These are phyloP conservation scores for Corbicula japonica DNA, from an alignment of 2,888 invertebrate genomes.

Conservation along the genomic window DNA sequence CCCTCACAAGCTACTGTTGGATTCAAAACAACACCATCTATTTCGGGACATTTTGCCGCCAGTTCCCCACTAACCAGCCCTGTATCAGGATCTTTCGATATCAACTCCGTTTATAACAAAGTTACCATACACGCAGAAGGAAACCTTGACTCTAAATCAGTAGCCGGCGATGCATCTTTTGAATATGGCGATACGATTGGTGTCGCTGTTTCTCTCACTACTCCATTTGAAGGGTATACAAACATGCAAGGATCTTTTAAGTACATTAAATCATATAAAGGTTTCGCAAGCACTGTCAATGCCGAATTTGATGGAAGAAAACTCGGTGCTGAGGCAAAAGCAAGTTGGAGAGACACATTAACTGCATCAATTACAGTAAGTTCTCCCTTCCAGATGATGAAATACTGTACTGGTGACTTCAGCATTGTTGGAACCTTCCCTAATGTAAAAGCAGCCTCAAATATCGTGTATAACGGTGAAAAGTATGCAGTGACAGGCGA, in stretches of 20 bases:
- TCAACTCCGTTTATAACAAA: neutral
- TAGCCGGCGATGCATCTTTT: slow-evolving; percentile 3
- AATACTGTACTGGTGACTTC: slow-evolving; percentile 3
- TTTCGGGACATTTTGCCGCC: slow-evolving; percentile 6
- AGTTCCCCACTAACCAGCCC: slow-evolving; percentile 10
- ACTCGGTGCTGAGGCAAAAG: neutral
- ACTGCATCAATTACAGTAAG: neutral
- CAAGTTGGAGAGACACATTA: slow-evolving; percentile 12
- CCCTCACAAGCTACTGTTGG: slow-evolving; percentile 16
- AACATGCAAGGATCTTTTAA: slow-evolving; percentile 8
- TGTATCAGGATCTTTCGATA: slow-evolving; percentile 17
- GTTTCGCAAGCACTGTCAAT: neutral
- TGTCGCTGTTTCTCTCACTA: slow-evolving; percentile 3
- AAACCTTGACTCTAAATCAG: neutral
- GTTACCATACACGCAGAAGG: slow-evolving; percentile 7
- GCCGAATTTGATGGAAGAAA: neutral
- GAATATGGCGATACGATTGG: slow-evolving; percentile 9
- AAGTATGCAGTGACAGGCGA: slow-evolving; percentile 19
- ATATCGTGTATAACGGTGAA: neutral
- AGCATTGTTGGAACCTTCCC: slow-evolving; percentile 9
- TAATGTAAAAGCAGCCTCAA: slow-evolving; percentile 13
- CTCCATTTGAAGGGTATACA: slow-evolving; percentile 27
- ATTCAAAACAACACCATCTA: slow-evolving; percentile 16
- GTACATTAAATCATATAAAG: neutral
- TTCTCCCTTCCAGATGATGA: slow-evolving; percentile 5